phyloP scores from a whole-genome alignment of 2,888 invertebrate genomes.

The Prosapia bicincta region DNA sequence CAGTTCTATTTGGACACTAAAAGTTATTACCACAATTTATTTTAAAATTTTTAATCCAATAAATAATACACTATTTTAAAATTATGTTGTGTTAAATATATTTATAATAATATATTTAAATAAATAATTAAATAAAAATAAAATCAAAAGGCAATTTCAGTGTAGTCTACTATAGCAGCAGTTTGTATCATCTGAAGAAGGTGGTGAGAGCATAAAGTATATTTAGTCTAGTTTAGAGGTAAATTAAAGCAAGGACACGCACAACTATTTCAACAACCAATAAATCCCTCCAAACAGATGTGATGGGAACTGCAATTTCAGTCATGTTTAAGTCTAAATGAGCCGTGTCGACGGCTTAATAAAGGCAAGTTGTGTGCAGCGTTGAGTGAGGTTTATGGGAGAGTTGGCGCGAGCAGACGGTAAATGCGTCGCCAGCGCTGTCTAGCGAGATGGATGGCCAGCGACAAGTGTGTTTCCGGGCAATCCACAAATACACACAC shows the following conservation, averaged over 20 bases:
- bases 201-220: neutral
- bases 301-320: neutral
- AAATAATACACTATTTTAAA: too few relatives aligned
- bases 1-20: too few relatives aligned
- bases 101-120: too few relatives aligned
- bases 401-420: neutral
- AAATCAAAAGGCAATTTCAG: too few relatives aligned
- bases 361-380: neutral
- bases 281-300: constrained; percentile 14
- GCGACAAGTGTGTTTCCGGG: neutral
- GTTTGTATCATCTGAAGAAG: too few relatives aligned
- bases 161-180: too few relatives aligned
- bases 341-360: neutral
- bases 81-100: too few relatives aligned
- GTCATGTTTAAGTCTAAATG: constrained; percentile 2
- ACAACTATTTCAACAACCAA: constrained; percentile 24
- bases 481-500: neutral
- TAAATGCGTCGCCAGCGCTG: neutral
- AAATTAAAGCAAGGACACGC: constrained; percentile 25
- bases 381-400: neutral
- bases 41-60: too few relatives aligned
- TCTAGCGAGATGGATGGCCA: neutral
- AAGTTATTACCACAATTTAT: too few relatives aligned
- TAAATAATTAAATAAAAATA: too few relatives aligned
- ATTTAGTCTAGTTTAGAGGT: constrained; percentile 22